These are phyloP conservation scores for Drosophila nannoptera DNA, from an alignment of 1,140 invertebrate genomes.

Conservation along the genomic window DNA sequence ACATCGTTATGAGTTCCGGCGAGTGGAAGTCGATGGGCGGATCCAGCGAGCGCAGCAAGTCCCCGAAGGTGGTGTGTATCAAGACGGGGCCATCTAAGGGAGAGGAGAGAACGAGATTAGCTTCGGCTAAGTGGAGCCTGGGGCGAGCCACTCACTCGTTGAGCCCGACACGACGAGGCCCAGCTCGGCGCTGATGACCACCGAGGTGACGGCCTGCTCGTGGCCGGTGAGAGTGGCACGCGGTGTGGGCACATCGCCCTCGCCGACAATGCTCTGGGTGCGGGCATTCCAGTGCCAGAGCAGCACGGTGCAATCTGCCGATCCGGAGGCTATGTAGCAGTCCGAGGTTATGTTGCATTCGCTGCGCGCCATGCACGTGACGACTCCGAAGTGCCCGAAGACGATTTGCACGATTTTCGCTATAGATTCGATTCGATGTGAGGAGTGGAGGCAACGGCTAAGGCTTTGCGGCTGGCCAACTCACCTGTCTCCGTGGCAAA, in stretches of 20 bases:
- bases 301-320: conserved; percentile 97
- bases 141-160: conserved; percentile 81
- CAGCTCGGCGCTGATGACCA: conserved; percentile 97
- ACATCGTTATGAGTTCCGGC: conserved; percentile 95
- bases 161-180: conserved; percentile 98
- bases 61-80: conserved; percentile 98
- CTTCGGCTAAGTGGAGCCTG: background rate
- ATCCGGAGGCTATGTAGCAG: conserved; percentile 98
- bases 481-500: conserved; percentile 95
- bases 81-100: conserved; percentile 93
- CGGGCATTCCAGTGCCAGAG: conserved; percentile 99
- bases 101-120: background rate
- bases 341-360: conserved; percentile 99
- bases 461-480: conserved; percentile 78
- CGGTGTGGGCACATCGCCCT: conserved; percentile 95
- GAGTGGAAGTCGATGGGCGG: conserved; percentile 88
- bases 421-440: conserved; percentile 3
- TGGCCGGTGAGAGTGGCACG: conserved; percentile 98
- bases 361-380: conserved; percentile 96
- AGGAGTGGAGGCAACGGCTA: background rate
- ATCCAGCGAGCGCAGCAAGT: conserved; percentile 94
- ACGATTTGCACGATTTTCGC: conserved; percentile 99
- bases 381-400: conserved; percentile 99
- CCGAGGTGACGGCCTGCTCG: conserved; percentile 95
- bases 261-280: conserved; percentile 96